Base-by-base conservation (phyloP, 2,113 vertebrate species). In the Galbula dea region DNA sequence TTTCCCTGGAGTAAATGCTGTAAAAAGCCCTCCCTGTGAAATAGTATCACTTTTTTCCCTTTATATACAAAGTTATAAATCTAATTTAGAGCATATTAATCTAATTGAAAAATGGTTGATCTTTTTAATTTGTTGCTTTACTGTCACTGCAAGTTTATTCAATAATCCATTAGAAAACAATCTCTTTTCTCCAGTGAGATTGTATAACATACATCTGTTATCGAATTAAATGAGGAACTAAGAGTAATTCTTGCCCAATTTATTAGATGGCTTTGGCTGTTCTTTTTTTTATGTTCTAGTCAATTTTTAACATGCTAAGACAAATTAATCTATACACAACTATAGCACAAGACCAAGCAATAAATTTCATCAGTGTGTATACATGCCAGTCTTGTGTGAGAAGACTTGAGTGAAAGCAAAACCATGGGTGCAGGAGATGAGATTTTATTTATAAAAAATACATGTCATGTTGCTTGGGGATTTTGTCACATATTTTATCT, bases 71-170 rank as follows among this genome's bases (percentile, higher is more conserved):
- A 69, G 16, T 14, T 69, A n/a, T n/a, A n/a, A n/a, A n/a, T n/a
- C n/a, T n/a, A n/a, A n/a, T n/a, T n/a, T 72, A 52, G 3, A 84
- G 15, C 46, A 41, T 34, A 83, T 41, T 72, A 72, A 82, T 83
- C 41, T 84, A 76, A 81, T 24, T 90, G 62, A 76, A 76, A 82
- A 92, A 87, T 80, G 51, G 37, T 12, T 43, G 37, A 51, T 85
- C 29, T 88, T 94, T 79, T 82, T 68, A 91, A 81, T 92, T 85
- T 69, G 68, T 89, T 84, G 51, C 39, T 37, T 89, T 73, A 43
- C 51, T 3, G 6, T 69, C 75, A 59, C n/a, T 69, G 23, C 21
- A 78, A 84, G 11, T 66, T 26, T 54, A 62, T 68, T 89, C 54
- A 92, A 89, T 89, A 87, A 90, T 85, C 58, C 27, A 73, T 89